Conservation (phyloP, 2,888 invertebrate species). For the Ethmia dodecea region DNA sequence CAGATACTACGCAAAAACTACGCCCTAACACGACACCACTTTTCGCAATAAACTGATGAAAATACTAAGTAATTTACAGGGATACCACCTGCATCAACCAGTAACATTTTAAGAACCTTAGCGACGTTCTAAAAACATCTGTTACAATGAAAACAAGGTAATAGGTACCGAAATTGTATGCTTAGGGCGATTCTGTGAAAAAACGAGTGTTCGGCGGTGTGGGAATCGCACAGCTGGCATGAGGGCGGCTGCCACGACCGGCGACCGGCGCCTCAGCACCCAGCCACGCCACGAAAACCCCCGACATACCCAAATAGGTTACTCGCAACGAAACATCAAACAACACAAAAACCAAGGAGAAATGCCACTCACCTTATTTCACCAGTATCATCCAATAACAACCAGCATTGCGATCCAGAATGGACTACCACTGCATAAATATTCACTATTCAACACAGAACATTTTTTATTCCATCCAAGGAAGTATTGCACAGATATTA, state of each 20-base stretch:
- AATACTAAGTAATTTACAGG: too few relatives aligned
- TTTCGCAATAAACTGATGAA: too few relatives aligned
- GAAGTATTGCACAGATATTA: slow-evolving; percentile 64
- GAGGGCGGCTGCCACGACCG: slow-evolving; percentile 24
- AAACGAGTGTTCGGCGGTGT: slow-evolving; percentile 3
- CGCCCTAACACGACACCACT: too few relatives aligned
- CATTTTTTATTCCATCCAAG: slow-evolving; percentile 65
- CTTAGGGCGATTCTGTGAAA: slow-evolving; percentile 13
- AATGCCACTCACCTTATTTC: slow-evolving; percentile 53
- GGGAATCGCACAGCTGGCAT: slow-evolving; percentile 27
- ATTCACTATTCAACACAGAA: slow-evolving; percentile 74
- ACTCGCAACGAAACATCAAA: slow-evolving; percentile 44
- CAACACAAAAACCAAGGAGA: slow-evolving; percentile 21
- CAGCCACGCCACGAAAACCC: slow-evolving; percentile 46
- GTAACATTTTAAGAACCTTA: not conserved
- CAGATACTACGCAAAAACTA: too few relatives aligned
- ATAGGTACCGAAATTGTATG: slow-evolving; percentile 19
- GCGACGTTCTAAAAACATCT: slow-evolving; percentile 32
- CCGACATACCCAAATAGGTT: slow-evolving; percentile 64
- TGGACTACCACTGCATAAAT: slow-evolving; percentile 69
- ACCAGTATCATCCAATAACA: slow-evolving; percentile 72
- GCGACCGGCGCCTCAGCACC: slow-evolving; percentile 34
- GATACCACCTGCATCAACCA: too few relatives aligned
- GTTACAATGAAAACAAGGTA: slow-evolving; percentile 29
- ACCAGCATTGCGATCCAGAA: slow-evolving; percentile 65